phyloP scores from a whole-genome alignment of 2,888 invertebrate species.

The Baccha elongata region DNA sequence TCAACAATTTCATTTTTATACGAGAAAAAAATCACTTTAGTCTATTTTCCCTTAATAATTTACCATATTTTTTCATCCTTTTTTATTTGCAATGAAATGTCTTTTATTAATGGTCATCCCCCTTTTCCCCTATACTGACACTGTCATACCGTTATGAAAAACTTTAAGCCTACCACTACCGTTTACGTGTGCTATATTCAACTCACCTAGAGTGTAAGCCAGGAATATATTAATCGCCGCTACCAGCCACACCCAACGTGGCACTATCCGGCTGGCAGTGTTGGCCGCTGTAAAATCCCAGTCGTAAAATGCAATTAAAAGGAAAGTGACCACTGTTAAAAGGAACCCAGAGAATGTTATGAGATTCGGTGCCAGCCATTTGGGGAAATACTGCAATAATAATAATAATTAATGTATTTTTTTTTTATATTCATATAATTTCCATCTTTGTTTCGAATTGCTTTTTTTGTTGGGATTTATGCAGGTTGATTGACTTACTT shows the following conservation, averaged over 20 bases:
- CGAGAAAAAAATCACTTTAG: no score
- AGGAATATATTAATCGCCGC: constrained; percentile 95
- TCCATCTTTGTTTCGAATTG: background rate
- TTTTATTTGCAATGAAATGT: no score
- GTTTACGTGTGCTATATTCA: background rate
- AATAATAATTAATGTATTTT: constrained; percentile 65
- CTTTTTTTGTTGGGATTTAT: constrained; percentile 16
- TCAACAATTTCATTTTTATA: no score
- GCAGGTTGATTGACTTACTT: constrained; percentile 86
- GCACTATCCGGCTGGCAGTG: constrained; percentile 84
- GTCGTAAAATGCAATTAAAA: constrained; percentile 93
- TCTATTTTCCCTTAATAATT: no score
- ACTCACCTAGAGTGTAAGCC: constrained; percentile 96
- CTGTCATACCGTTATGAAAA: background rate
- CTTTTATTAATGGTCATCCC: background rate
- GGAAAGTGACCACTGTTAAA: constrained; percentile 93
- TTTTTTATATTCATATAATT: background rate
- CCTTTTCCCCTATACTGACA: background rate
- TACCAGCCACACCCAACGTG: constrained; percentile 92
- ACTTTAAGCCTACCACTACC: no score
- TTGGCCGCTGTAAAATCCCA: constrained; percentile 87
- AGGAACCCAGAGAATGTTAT: constrained; percentile 97
- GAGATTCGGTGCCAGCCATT: constrained; percentile 98
- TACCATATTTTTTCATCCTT: no score
- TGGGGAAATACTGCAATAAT: constrained; percentile 91